Evolutionary conservation across 1,140 invertebrate species (phyloP).

Genomic region (Monochamus saltuarius): DNA sequence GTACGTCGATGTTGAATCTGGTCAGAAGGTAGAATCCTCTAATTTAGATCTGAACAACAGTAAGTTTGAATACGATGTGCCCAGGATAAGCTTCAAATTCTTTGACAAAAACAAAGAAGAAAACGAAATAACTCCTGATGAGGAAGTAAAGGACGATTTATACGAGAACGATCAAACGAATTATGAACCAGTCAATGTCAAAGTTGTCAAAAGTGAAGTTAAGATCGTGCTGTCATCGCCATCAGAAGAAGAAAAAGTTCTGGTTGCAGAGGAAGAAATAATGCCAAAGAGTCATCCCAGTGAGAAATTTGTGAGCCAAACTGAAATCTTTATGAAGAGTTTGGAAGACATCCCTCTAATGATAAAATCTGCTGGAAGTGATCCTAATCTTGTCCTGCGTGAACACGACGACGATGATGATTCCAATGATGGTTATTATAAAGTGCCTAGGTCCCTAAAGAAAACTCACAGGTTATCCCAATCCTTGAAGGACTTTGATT

Average conservation of each 20-base stretch:
- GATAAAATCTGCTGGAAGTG: conserved; percentile 45
- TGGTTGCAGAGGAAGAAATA: conserved; percentile 8
- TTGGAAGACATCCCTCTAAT: conserved; percentile 20
- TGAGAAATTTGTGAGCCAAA: conserved; percentile 30
- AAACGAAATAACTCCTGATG: conserved; percentile 18
- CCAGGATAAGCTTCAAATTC: conserved; percentile 49
- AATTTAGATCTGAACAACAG: conserved; percentile 33
- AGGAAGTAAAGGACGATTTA: conserved; percentile 22
- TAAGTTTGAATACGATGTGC: conserved; percentile 46
- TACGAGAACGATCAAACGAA: conserved; percentile 27
- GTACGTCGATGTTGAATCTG: conserved; percentile 33
- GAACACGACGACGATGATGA: conserved; percentile 36
- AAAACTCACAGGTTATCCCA: conserved; percentile 39
- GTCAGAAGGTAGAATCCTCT: conserved; percentile 16
- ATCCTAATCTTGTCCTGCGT: conserved; percentile 39
- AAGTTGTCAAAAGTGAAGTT: conserved; percentile 30
- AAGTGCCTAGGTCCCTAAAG: conserved; percentile 42
- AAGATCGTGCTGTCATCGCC: conserved; percentile 30
- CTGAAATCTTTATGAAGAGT: conserved; percentile 22
- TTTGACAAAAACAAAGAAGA: conserved; percentile 33
- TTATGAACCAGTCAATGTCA: conserved; percentile 19
- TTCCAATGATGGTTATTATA: conserved; percentile 45
- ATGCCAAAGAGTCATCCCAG: conserved; percentile 22
- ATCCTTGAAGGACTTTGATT: conserved; percentile 46
- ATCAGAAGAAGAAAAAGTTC: not conserved